A percentile compares a stretch with the other conserved stretches of the same genome.
These are phyloP conservation scores for Cinara cedri DNA, from an alignment of 2,888 invertebrate genomes.

Conservation along the genomic window DNA sequence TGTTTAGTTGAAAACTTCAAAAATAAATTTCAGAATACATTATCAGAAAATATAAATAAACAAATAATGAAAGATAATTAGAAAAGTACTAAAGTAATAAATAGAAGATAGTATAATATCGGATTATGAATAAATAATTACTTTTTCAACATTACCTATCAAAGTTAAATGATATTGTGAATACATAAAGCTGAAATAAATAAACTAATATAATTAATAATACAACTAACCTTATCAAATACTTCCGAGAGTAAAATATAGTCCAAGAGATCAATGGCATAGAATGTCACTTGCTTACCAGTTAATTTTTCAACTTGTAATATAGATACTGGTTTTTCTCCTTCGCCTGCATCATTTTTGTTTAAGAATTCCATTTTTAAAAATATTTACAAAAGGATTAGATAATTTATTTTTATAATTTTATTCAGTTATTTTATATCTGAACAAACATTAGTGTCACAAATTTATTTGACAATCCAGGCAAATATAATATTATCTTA, in stretches of 20 bases:
- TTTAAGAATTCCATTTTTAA: constrained; percentile 36
- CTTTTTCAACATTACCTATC: not conserved
- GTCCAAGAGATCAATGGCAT: constrained; percentile 77
- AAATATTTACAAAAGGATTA: not conserved
- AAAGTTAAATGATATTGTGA: not conserved
- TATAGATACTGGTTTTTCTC: constrained; percentile 76
- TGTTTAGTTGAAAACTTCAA: too few relatives aligned
- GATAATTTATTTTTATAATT: not conserved
- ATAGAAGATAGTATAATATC: too few relatives aligned
- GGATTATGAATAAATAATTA: not conserved
- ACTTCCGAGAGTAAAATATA: constrained; percentile 70
- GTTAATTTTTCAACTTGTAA: constrained; percentile 80
- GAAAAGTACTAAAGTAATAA: too few relatives aligned
- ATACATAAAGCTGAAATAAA: not conserved
- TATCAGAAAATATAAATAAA: too few relatives aligned
- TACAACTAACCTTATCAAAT: constrained; percentile 73
- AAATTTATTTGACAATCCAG: too few relatives aligned
- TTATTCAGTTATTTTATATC: not conserved
- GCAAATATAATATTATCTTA: too few relatives aligned
- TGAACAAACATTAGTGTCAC: not conserved
- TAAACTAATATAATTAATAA: too few relatives aligned
- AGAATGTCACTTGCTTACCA: constrained; percentile 72
- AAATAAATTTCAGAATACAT: too few relatives aligned
- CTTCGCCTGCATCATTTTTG: constrained; percentile 59
- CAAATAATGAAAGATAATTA: not conserved